These are phyloP conservation scores for Lepidochitona cinerea DNA, from an alignment of 2,888 invertebrate species.

Conservation along the genomic window DNA sequence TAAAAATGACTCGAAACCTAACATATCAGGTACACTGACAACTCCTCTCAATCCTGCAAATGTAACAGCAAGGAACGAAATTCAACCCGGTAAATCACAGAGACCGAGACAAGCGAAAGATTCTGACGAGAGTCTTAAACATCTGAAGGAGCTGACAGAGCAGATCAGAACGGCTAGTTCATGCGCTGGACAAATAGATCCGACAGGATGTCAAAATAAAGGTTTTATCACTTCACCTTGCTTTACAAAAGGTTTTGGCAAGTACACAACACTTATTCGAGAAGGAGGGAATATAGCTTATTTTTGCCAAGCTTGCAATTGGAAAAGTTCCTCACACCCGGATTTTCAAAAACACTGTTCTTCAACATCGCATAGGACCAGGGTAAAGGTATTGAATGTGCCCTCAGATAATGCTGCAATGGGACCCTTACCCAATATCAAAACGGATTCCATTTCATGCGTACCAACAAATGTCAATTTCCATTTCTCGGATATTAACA, in stretches of 20 bases:
- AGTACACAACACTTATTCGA: constrained; percentile 52
- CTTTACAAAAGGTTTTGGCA: constrained; percentile 54
- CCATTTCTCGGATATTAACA: no score
- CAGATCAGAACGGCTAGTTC: constrained; percentile 39
- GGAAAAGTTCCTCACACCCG: constrained; percentile 52
- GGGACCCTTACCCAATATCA: no score
- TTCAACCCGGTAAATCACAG: no score
- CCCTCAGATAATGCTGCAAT: no score
- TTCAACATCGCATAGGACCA: constrained; percentile 34
- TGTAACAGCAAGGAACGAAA: no score
- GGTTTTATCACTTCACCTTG: constrained; percentile 15
- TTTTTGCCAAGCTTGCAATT: constrained; percentile 59
- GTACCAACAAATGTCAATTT: no score
- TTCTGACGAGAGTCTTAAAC: constrained; percentile 17
- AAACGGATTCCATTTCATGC: no score
- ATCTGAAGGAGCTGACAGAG: constrained; percentile 44
- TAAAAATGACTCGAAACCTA: no score
- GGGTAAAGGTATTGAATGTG: background rate
- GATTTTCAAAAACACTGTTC: constrained; percentile 52
- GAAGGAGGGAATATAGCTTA: constrained; percentile 60
- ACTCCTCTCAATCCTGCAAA: no score
- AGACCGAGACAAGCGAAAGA: no score
- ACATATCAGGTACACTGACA: no score
- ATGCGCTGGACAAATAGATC: background rate
- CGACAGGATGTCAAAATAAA: background rate